Conservation (phyloP, 2,888 invertebrate genomes). For the Palloptera scutellata region DNA sequence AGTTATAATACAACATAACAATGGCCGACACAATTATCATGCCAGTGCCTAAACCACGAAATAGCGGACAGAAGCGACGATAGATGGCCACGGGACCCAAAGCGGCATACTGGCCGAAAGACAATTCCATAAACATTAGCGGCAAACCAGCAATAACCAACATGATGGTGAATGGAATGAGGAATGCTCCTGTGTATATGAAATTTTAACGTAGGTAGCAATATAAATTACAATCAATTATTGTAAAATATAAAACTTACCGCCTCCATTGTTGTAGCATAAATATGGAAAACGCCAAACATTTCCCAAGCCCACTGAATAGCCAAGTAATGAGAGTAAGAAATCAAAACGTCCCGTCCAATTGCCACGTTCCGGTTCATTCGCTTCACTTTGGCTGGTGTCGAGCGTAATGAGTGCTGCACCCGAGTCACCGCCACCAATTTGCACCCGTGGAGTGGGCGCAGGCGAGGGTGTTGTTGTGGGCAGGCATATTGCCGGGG, state of each 20-base stretch:
- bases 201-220: not conserved
- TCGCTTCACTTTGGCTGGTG: slow-evolving; percentile 34
- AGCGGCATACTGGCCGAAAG: slow-evolving; percentile 84
- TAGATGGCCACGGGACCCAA: slow-evolving; percentile 82
- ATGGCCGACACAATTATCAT: slow-evolving; percentile 80
- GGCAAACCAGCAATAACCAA: slow-evolving; percentile 81
- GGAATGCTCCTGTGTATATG: slow-evolving; percentile 72
- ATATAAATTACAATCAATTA: not conserved
- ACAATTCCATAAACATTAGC: slow-evolving; percentile 85
- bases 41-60: slow-evolving; percentile 77
- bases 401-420: slow-evolving; percentile 56
- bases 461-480: slow-evolving; percentile 23
- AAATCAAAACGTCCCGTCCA: slow-evolving; percentile 82
- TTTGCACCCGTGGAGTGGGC: slow-evolving; percentile 45
- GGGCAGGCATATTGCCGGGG: slow-evolving; percentile 2
- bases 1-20: slow-evolving; percentile 79
- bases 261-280: slow-evolving; percentile 80
- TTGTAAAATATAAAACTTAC: slow-evolving; percentile 57
- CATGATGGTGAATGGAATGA: slow-evolving; percentile 85
- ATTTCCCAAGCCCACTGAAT: slow-evolving; percentile 78
- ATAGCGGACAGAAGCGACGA: slow-evolving; percentile 75
- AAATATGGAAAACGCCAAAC: slow-evolving; percentile 81
- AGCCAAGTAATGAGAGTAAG: slow-evolving; percentile 74
- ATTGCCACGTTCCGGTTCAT: slow-evolving; percentile 71
- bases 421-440: slow-evolving; percentile 57